Base-by-base conservation (phyloP, 2,797 vertebrate species). In the Leuciscus waleckii region DNA sequence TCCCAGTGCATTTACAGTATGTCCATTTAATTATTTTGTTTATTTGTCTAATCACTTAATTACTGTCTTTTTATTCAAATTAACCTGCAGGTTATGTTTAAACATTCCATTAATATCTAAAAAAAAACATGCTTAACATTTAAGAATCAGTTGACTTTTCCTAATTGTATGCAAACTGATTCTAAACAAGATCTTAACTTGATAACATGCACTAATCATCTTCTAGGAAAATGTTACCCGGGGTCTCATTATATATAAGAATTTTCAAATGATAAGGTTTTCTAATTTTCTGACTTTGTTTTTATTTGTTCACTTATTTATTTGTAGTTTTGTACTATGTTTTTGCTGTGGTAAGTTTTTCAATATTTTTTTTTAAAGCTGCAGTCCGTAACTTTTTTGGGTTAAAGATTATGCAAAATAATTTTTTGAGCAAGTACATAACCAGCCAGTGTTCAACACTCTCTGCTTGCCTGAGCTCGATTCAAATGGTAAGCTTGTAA, bases 61-160 rank as follows among this genome's bases (percentile, higher is more conserved):
- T 39, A 21, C 35, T 2, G 19, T 68, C 9, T 21, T 70, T 70
- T 41, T 14, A n/a, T n/a, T 68, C 0, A 23, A 68, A 68, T 21
- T 21, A 68, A 37, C 35, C 67, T 5, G 5, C 9, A 23, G 19
- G 35, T 37, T 68, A 19, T 21, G 23, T 70, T 39, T 68, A 69
- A 39, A 39, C 37, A 41, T 41, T 70, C 5, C 23, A 41, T 41
- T 41, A 41, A 70, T 14, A 41, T 71, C 14, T 46, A 0, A 51
- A 46, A 70, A 70, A 71, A 71, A 51, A 9, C 9, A 51, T 21
- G 26, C 8, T 29, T 46, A 73, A 49, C n/a, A 73, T 73, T 46
- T 49, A 49, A 73, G 7, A 49, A 74, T 74, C 26, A 49, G 70
- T 63, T 65, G n/a, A 73, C 41, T 49, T 74, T 65, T 17, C 26